Conservation (phyloP, 2,113 vertebrate species). For the Condylura cristata region DNA sequence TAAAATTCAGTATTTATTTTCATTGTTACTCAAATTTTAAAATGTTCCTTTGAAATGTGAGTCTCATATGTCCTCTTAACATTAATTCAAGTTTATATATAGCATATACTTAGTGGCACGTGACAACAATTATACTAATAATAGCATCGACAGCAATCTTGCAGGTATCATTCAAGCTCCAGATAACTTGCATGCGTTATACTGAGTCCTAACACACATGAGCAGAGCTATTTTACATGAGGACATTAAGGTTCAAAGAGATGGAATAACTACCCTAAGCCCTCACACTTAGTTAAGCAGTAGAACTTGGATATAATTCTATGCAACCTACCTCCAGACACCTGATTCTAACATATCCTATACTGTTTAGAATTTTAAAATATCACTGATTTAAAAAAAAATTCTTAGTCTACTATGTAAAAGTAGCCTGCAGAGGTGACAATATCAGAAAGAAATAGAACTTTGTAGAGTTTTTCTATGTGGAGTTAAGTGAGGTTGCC, state of each 20-base stretch:
- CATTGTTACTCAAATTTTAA: neutral
- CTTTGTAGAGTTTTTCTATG: neutral
- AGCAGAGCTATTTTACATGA: neutral
- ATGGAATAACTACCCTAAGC: neutral
- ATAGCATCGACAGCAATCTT: neutral
- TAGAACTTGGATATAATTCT: neutral
- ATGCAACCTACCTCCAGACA: neutral
- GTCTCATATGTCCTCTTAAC: neutral
- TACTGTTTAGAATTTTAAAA: neutral
- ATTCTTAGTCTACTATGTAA: neutral
- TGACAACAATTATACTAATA: neutral
- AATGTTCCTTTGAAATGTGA: neutral
- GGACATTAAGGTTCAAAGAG: neutral
- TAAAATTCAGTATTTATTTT: neutral
- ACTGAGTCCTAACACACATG: neutral
- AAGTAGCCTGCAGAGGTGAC: neutral
- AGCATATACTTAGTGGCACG: neutral
- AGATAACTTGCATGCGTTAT: neutral
- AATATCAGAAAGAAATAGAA: neutral
- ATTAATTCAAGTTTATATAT: neutral
- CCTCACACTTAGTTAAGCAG: neutral
- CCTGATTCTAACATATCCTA: neutral
- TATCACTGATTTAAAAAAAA: conserved; percentile 14
- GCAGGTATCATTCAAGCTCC: neutral
- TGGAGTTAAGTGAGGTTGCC: neutral